Percentiles rank a stretch among this genome's conserved stretches.
Conservation (phyloP, 1,140 invertebrate species). For the Diprion similis region DNA sequence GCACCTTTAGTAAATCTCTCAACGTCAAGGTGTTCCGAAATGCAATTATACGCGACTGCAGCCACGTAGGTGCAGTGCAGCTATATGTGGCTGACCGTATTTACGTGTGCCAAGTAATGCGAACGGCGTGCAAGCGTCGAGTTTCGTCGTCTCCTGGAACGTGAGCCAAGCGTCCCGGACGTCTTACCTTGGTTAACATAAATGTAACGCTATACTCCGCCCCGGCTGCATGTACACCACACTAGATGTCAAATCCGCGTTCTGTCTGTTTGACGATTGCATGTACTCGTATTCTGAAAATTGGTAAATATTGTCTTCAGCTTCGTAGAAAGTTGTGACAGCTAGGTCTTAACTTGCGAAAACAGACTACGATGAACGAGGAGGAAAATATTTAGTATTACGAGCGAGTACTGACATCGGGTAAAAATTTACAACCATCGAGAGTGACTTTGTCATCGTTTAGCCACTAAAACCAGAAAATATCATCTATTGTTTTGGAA, state of each 20-base stretch:
- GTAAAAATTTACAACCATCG: neutral
- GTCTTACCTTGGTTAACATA: neutral
- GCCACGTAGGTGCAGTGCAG: neutral
- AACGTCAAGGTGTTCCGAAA: slow-evolving; percentile 5
- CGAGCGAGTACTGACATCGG: neutral
- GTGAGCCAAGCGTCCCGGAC: neutral
- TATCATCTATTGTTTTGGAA: neutral
- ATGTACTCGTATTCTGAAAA: neutral
- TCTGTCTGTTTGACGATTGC: neutral
- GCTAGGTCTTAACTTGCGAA: neutral
- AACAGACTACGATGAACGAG: too few species aligned
- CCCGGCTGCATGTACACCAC: neutral
- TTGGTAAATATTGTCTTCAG: neutral
- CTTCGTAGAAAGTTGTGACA: neutral
- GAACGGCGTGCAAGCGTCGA: neutral
- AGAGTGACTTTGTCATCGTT: neutral
- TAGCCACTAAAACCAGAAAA: neutral
- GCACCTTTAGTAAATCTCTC: neutral
- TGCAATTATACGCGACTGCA: neutral
- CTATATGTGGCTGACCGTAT: neutral
- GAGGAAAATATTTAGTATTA: too few species aligned
- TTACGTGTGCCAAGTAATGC: neutral
- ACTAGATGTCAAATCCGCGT: neutral
- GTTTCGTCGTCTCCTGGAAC: neutral
- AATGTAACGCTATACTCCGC: neutral